These are phyloP conservation scores for Rhipidura dahli DNA, from an alignment of 2,113 vertebrate genomes.

Conservation along the genomic window DNA sequence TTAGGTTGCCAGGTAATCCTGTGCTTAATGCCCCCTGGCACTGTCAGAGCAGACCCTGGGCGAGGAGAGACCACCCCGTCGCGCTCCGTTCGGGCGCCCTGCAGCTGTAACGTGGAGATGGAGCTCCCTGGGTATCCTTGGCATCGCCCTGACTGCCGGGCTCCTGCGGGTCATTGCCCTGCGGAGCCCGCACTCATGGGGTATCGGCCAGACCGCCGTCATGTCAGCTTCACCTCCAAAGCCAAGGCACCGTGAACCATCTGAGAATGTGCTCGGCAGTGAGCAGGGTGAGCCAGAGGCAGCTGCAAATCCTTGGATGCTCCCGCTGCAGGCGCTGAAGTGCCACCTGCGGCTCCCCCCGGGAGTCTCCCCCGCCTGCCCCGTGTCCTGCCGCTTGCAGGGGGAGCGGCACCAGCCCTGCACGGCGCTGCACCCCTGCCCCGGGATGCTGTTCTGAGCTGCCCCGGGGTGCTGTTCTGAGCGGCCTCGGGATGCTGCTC, in stretches of 20 bases:
- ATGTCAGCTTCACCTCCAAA: fast-evolving
- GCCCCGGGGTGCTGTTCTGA: too few relatives aligned
- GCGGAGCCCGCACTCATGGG: background rate
- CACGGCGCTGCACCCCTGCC: fast-evolving
- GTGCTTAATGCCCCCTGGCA: background rate
- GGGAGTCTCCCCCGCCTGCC: background rate
- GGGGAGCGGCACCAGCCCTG: background rate
- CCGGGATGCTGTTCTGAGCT: too few relatives aligned
- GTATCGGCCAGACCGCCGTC: background rate
- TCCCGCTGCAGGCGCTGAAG: background rate
- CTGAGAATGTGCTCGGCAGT: background rate
- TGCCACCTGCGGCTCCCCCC: background rate
- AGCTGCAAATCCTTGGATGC: background rate
- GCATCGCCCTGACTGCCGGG: background rate
- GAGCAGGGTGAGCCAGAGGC: background rate
- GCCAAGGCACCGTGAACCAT: fast-evolving
- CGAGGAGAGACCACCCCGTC: background rate
- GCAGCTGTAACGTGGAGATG: background rate
- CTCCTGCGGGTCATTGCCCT: background rate
- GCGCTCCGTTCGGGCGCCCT: fast-evolving
- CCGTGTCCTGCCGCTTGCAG: background rate
- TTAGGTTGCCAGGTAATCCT: background rate
- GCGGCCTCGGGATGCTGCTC: too few relatives aligned
- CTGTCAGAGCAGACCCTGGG: background rate
- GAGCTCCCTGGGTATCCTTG: background rate